Conservation (phyloP, 2,797 vertebrate genomes). For the Margarornis squamiger region DNA sequence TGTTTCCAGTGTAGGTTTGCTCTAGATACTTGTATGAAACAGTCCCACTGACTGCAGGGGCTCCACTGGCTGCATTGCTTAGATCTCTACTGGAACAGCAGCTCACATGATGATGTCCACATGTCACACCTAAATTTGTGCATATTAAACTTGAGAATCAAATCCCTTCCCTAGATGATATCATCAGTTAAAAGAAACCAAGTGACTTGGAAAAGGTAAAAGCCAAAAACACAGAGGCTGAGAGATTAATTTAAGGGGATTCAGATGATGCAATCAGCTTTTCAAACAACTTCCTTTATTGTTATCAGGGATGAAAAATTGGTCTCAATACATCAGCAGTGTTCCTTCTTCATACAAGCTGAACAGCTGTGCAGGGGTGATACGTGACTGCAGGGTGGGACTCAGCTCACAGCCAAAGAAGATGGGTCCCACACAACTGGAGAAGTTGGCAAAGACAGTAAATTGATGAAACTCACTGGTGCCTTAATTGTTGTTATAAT, state of each 20-base stretch:
- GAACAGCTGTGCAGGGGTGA: neutral
- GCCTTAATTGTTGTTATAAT: neutral
- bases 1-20: neutral
- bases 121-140: neutral
- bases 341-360: neutral
- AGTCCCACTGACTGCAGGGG: neutral
- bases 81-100: neutral
- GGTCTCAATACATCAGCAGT: neutral
- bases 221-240: neutral
- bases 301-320: neutral
- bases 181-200: neutral
- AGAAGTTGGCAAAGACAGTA: neutral
- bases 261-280: neutral
- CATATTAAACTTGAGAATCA: neutral
- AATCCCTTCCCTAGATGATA: neutral
- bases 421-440: too few species aligned
- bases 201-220: neutral
- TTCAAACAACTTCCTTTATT: neutral
- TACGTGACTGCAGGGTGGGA: neutral
- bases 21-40: accelerated
- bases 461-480: neutral
- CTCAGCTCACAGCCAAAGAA: neutral
- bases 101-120: neutral
- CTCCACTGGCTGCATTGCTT: neutral
- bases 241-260: neutral